phyloP scores from a whole-genome alignment of 64 coral and sea anemone species.

The Hydrozoanthus tunicans region DNA sequence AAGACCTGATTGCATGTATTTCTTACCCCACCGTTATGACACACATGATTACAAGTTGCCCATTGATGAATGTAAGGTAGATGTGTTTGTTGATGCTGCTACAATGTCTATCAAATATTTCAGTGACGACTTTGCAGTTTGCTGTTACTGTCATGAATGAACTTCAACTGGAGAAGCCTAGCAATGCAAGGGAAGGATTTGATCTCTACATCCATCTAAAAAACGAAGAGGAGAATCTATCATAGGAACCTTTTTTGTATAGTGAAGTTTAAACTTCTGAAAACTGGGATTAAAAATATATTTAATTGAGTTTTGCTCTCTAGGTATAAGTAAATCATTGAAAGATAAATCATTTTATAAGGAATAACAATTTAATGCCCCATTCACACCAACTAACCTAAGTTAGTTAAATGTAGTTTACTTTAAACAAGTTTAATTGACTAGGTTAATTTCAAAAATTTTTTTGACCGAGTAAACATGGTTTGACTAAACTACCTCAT shows the following conservation, averaged over 20 bases:
- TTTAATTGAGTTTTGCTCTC: not conserved
- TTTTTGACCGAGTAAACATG: not conserved
- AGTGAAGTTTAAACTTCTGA: slow-evolving; percentile 12
- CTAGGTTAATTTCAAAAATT: not conserved
- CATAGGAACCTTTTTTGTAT: slow-evolving; percentile 33
- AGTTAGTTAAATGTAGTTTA: not conserved
- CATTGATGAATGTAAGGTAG: slow-evolving; percentile 12
- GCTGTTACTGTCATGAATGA: slow-evolving; percentile 57
- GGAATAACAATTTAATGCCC: no score
- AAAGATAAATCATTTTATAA: not conserved
- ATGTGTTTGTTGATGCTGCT: slow-evolving; percentile 31
- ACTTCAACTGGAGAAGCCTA: slow-evolving; percentile 18
- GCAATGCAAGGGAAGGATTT: slow-evolving; percentile 27
- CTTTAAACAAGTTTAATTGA: slow-evolving; percentile 6
- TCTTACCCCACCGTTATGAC: slow-evolving; percentile 43
- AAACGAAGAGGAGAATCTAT: slow-evolving; percentile 50
- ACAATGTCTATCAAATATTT: slow-evolving; percentile 27
- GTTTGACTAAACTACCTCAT: not conserved
- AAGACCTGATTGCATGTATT: slow-evolving; percentile 69
- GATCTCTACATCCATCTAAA: slow-evolving; percentile 41
- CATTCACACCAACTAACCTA: not conserved
- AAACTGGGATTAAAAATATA: slow-evolving; percentile 16
- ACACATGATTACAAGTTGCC: slow-evolving; percentile 42
- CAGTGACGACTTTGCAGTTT: slow-evolving; percentile 40
- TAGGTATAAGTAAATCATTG: slow-evolving; percentile 2